Evolutionary conservation across 2,888 invertebrate genomes (phyloP), one percentile per base, ranked within the genome.

Genomic region (Pimpla rufipes): DNA sequence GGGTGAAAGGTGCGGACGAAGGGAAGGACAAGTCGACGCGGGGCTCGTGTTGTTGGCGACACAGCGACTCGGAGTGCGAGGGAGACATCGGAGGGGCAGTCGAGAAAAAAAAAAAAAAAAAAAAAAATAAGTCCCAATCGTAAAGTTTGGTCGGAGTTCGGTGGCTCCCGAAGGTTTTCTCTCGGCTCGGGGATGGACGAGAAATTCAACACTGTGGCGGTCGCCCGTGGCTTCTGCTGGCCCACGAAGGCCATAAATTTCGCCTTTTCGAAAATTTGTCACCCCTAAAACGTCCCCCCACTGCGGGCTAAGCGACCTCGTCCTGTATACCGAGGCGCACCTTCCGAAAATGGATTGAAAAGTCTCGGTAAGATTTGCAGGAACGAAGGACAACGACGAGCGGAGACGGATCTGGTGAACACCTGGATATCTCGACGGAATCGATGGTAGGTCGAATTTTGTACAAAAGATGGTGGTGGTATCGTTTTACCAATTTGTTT

Each of bases 231-330:
- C 79, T 70, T 64, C 79, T 52, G 66, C 66, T 52, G 11, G 11
- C 70, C 82, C 64, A 29, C 47, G 40, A 71, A 50, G 18, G 35
- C 66, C n/a, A 83, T 83, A 83, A 79, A 83, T 83, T 75, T 68
- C 47, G 50, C 10, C 18, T 66, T 79, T 83, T 71, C 35, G 40
- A 79, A 83, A 83, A 83, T 83, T 83, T 83, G 83, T 83, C 83
- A 83, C 70, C 50, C 50, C 45, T 55, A 5, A 50, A 68, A 0
- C 16, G 37, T 50, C 35, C 4, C 68, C 68, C 68, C n/a, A 68
- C 67, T 50, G 67, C 5, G 67, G 16, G 50, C 35, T 16, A 50
- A 50, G 35, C 50, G 67, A 35, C 35, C 29, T 50, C 37, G 21
- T 35, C n/a, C 50, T 45, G 35, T 47, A 64, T 16, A n/a, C 11